phyloP scores from a whole-genome alignment of 2,888 invertebrate genomes.

The Heliconius hortense region DNA sequence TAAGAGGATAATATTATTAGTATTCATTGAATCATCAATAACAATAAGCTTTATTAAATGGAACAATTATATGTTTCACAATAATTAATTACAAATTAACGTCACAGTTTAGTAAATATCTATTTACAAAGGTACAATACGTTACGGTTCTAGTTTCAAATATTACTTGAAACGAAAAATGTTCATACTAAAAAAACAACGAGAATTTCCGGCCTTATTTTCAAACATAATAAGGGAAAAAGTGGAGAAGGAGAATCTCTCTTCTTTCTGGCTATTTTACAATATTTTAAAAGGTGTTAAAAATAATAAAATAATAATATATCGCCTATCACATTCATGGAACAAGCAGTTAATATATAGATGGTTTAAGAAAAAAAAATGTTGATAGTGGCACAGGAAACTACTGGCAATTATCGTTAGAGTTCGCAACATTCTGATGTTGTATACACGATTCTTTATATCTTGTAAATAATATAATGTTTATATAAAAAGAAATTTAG shows the following conservation, averaged over 20 bases:
- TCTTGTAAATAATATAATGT: conserved; percentile 25
- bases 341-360: neutral
- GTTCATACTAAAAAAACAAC: neutral
- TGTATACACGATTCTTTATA: conserved; percentile 41
- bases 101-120: neutral
- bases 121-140: neutral
- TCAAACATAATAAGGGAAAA: neutral
- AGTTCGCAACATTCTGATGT: conserved; percentile 55
- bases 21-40: conserved; percentile 8
- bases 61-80: conserved; percentile 3
- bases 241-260: neutral
- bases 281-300: neutral
- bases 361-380: conserved; percentile 54
- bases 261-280: neutral
- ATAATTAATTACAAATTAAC: neutral
- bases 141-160: too few relatives aligned
- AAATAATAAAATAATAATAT: neutral
- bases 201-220: neutral
- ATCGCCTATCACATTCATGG: neutral
- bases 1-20: neutral
- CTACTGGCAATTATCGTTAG: conserved; percentile 67
- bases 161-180: too few relatives aligned
- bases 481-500: conserved; percentile 23
- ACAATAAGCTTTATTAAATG: neutral
- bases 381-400: conserved; percentile 73